A percentile compares a stretch with the other conserved stretches of the same genome.
Conservation (phyloP, 2,888 invertebrate genomes). For the Scaeva pyrastri region DNA sequence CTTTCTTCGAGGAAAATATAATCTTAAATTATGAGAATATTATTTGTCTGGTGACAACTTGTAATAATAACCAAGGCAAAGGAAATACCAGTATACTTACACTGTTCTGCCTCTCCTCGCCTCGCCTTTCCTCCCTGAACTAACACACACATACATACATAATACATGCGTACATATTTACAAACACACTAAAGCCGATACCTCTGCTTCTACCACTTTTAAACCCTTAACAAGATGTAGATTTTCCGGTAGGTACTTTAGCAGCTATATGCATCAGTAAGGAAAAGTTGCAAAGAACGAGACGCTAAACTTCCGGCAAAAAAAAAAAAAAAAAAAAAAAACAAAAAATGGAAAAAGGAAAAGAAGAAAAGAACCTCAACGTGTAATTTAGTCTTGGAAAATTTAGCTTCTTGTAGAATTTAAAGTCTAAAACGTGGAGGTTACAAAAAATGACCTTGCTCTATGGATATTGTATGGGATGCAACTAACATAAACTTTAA, state of each 20-base stretch:
- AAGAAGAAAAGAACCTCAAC: neutral
- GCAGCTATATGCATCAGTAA: neutral
- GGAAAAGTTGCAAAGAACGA: constrained; percentile 22
- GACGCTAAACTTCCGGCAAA: constrained; percentile 43
- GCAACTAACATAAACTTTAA: constrained; percentile 57
- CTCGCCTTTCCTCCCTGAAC: too few relatives aligned
- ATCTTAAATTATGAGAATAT: constrained; percentile 79
- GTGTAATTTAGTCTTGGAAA: constrained; percentile 59
- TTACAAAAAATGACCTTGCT: constrained; percentile 57
- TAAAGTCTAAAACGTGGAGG: constrained; percentile 4
- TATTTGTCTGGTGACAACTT: constrained; percentile 78
- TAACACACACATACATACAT: too few relatives aligned
- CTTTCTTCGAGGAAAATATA: constrained; percentile 73
- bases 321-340: neutral
- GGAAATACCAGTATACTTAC: constrained; percentile 14
- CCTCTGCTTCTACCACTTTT: neutral
- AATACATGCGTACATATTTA: neutral
- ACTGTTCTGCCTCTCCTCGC: constrained; percentile 22
- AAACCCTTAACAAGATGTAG: constrained; percentile 58
- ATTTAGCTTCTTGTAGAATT: constrained; percentile 36
- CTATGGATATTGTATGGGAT: neutral
- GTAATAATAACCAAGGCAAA: constrained; percentile 77
- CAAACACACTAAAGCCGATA: neutral
- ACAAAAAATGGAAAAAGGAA: neutral
- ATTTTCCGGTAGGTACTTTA: constrained; percentile 45